Evolutionary conservation across 30 jellyfish, hydroid and myxozoan species (phyloP).

Genomic region (Aurelia aurita complex sp. Pacific): DNA sequence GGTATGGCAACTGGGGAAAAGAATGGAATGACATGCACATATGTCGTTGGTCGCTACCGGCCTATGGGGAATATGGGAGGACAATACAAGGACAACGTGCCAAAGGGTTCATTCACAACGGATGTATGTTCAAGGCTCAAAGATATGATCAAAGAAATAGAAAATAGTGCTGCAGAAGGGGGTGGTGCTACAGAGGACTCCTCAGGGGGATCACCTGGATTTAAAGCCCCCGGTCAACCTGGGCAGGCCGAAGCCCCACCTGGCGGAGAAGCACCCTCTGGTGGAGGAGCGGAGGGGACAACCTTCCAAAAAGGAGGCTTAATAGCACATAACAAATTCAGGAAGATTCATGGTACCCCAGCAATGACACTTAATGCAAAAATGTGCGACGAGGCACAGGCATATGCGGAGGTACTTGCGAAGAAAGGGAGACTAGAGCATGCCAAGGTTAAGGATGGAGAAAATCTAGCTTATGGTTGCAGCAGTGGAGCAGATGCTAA

Average conservation of each 20-base stretch:
- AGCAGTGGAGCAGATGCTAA: slow-evolving; percentile 59
- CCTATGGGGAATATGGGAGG: slow-evolving; percentile 78
- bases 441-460: slow-evolving; percentile 77
- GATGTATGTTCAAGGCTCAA: slow-evolving; percentile 39
- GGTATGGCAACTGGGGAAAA: slow-evolving; percentile 74
- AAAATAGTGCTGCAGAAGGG: not conserved
- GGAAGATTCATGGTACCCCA: slow-evolving; percentile 85
- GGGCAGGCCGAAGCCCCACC: slow-evolving; percentile 4
- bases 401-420: slow-evolving; percentile 85
- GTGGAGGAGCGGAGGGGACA: slow-evolving; percentile 31
- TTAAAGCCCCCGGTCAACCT: not conserved
- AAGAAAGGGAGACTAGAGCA: slow-evolving; percentile 47
- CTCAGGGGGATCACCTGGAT: slow-evolving; percentile 12
- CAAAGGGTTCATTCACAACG: slow-evolving; percentile 57
- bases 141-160: slow-evolving; percentile 14
- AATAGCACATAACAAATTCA: slow-evolving; percentile 85
- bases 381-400: slow-evolving; percentile 84
- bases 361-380: slow-evolving; percentile 66
- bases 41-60: slow-evolving; percentile 76
- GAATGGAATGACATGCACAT: slow-evolving; percentile 67
- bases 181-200: slow-evolving; percentile 18
- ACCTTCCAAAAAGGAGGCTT: slow-evolving; percentile 61
- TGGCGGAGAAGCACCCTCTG: slow-evolving; percentile 2
- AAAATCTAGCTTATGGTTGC: slow-evolving; percentile 83
- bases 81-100: slow-evolving; percentile 67